Evolutionary conservation across 2,888 invertebrate genomes (phyloP).

Genomic region (Archips xylosteana): DNA sequence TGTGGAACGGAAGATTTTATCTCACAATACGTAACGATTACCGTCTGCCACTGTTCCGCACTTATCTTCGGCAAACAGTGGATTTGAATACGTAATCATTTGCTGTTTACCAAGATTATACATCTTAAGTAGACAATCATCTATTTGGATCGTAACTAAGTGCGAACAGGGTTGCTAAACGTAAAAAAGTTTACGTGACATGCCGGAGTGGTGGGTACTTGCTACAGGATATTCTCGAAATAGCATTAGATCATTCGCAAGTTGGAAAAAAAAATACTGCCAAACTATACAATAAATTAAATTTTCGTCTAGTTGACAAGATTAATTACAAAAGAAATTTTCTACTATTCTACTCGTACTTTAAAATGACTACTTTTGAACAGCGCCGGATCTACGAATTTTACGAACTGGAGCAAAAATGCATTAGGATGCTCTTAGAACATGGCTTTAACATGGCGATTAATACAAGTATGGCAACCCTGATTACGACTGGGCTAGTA

Average conservation of each 20-base stretch:
- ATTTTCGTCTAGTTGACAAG: no score
- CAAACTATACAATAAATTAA: no score
- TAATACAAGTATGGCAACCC: neutral
- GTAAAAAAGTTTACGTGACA: conserved; percentile 6
- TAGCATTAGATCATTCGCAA: no score
- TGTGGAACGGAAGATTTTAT: conserved; percentile 29
- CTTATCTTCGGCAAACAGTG: conserved; percentile 80
- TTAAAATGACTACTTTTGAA: no score
- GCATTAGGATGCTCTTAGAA: neutral
- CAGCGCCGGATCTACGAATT: no score
- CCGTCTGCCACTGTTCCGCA: conserved; percentile 68
- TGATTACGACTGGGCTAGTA: neutral
- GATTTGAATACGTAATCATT: conserved; percentile 74
- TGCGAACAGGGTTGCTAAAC: conserved; percentile 52
- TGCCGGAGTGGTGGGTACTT: no score
- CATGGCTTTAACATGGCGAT: neutral
- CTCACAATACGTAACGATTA: conserved; percentile 51
- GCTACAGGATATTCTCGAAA: no score
- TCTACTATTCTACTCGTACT: no score
- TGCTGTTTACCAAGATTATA: conserved; percentile 74
- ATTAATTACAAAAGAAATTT: no score
- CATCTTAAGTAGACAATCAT: conserved; percentile 39
- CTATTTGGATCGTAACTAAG: conserved; percentile 63
- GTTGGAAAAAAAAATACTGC: no score
- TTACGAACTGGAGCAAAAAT: no score